Evolutionary conservation across 2,113 vertebrate genomes (phyloP), one percentile per base, ranked within the genome.

Genomic region (Gyps fulvus): DNA sequence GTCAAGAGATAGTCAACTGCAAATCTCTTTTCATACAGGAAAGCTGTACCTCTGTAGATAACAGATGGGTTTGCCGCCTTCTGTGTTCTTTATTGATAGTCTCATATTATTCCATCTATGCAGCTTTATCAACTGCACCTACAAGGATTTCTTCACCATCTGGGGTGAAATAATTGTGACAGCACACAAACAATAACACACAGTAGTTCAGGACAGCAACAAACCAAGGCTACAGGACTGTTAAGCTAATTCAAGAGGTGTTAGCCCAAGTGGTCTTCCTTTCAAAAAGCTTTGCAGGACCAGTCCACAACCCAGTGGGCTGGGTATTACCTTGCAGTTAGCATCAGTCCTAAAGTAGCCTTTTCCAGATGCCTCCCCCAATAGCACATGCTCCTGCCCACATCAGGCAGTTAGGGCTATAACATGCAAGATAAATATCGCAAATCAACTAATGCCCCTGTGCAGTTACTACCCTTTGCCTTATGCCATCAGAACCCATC

Each of bases 211-310:
- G 57, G 73, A 89, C 89, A 96, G 87, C 94, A 96, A 89, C 83
- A 94, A 89, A 91, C 36, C 54, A 82, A 87, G 92, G 96, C 91
- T 95, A 90, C 82, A 93, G 91, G 95, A 96, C 94, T 91, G 89
- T 83, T 94, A 38, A 76, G 90, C 91, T 95, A 92, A 93, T 95
- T 93, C 70, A 94, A n/a, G 90, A 86, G 82, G 73, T 50, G 17
- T 71, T 42, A 80, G 62, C 87, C 74, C 87, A 85, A 85, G 74
- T 16, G 10, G 40, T 40, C 66, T 70, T 93, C 74, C 47, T 90
- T 89, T 77, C 61, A 65, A 82, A 58, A 72, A 93, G 66, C n/a
- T 52, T 83, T 59, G 27, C 7, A 59, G 83, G 43, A 90, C 77
- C 85, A 50, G 43, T 69, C 79, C 69, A 71, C 45, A 63, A 34